Evolutionary conservation across 2,888 invertebrate genomes (phyloP).

Genomic region (Arge pagana): DNA sequence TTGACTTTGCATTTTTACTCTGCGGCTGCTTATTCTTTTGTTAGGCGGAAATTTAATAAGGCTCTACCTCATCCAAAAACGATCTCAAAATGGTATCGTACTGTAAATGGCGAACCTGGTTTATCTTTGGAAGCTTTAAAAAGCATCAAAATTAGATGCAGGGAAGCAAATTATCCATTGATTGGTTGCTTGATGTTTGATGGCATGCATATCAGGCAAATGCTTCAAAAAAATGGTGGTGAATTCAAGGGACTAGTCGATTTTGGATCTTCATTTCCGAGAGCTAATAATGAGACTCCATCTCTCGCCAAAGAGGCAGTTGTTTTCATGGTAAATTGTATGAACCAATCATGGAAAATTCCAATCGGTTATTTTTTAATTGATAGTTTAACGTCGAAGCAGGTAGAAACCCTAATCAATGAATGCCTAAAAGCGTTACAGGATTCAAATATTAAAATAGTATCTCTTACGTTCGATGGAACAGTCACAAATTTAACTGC

Average conservation of each 20-base stretch:
- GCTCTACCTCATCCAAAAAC: conserved; percentile 10
- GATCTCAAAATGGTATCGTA: conserved; percentile 2
- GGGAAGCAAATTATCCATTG: conserved; percentile 15
- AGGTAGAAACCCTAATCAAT: conserved; percentile 15
- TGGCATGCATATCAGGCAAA: conserved; percentile 4
- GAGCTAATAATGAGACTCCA: conserved; percentile 19
- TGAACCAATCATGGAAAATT: conserved; percentile 22
- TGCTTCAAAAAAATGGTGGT: conserved; percentile 2
- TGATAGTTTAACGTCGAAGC: conserved; percentile 10
- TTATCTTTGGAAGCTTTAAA: neutral
- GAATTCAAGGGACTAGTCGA: conserved; percentile 17
- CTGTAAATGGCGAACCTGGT: conserved; percentile 9
- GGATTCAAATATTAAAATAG: conserved; percentile 14
- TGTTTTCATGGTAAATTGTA: conserved; percentile 13
- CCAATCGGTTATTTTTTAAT: conserved; percentile 24
- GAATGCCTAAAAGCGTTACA: conserved; percentile 10
- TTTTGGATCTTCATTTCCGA: conserved; percentile 8
- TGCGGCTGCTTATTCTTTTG: conserved; percentile 1
- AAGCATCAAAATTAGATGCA: neutral
- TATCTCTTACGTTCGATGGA: conserved; percentile 25
- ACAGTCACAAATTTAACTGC: conserved; percentile 14
- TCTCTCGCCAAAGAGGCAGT: conserved; percentile 21
- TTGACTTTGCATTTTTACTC: conserved; percentile 12
- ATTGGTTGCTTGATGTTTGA: conserved; percentile 21
- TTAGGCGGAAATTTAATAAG: neutral